Evolutionary conservation across 2,797 vertebrate species (phyloP).

Genomic region (Meriones psammophilus): DNA sequence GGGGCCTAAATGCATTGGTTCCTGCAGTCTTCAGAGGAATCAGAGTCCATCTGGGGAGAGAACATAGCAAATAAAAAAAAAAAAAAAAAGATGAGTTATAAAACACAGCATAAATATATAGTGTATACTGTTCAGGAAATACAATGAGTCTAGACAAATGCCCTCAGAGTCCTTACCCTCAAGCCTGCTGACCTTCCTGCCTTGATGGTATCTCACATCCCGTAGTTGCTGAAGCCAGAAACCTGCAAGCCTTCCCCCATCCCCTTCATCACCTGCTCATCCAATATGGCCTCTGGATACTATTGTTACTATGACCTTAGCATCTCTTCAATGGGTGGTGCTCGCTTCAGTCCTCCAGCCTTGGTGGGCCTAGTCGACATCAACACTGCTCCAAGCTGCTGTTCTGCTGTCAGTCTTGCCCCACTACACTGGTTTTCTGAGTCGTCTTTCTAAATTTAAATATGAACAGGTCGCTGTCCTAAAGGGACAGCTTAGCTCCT

Average conservation of each 20-base stretch:
- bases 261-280: neutral
- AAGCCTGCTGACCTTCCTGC: neutral
- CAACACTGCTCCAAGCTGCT: too few relatives aligned
- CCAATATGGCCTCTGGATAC: neutral
- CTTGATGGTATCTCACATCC: neutral
- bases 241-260: neutral
- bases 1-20: neutral
- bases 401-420: neutral
- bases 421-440: neutral
- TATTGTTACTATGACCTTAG: neutral
- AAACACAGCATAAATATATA: constrained; percentile 9
- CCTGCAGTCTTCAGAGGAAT: neutral
- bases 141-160: neutral
- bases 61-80: neutral
- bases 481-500: neutral
- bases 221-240: neutral
- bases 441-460: neutral
- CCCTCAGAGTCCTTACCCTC: neutral
- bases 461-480: neutral
- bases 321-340: neutral
- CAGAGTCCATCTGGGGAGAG: constrained; percentile 22
- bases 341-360: neutral
- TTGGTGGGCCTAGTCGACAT: neutral
- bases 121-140: neutral
- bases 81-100: neutral